These are phyloP conservation scores for Hippocampus abdominalis DNA, from an alignment of 2,113 vertebrate genomes.

Conservation along the genomic window DNA sequence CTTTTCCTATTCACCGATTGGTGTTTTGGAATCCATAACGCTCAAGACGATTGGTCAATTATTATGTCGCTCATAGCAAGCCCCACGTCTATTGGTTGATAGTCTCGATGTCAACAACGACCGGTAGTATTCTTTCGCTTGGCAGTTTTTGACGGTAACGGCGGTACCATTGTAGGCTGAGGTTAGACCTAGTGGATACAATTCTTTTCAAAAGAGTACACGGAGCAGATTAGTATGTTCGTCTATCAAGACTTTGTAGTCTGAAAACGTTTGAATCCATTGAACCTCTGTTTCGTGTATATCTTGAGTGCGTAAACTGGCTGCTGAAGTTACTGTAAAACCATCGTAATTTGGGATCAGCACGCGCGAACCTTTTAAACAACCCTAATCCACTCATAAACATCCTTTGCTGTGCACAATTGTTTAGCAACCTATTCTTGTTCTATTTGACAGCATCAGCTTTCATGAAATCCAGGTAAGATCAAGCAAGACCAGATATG, in stretches of 20 bases:
- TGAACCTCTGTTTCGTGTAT: slow-evolving; percentile 26
- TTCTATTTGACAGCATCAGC: not conserved
- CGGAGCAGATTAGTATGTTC: not conserved
- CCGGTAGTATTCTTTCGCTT: not conserved
- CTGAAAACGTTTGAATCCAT: slow-evolving; percentile 7
- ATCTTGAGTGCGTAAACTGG: not conserved
- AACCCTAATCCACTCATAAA: not conserved
- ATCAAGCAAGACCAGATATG: not conserved
- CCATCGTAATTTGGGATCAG: not conserved
- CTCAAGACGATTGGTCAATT: slow-evolving; percentile 43
- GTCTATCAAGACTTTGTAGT: not conserved
- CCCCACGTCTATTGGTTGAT: slow-evolving; percentile 40
- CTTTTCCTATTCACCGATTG: slow-evolving; percentile 51
- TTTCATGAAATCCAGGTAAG: slow-evolving; percentile 70
- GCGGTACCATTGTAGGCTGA: not conserved
- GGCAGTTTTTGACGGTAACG: not conserved
- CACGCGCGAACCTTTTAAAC: not conserved
- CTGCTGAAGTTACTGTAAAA: not conserved
- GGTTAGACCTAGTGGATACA: not conserved
- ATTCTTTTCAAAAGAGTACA: accelerated
- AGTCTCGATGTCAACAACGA: slow-evolving; percentile 13
- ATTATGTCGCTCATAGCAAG: slow-evolving; percentile 38
- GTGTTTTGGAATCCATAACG: not conserved
- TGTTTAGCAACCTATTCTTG: not conserved
- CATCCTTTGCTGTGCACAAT: not conserved